Evolutionary conservation across 2,888 invertebrate genomes (phyloP).

Genomic region (Blomia tropicalis): DNA sequence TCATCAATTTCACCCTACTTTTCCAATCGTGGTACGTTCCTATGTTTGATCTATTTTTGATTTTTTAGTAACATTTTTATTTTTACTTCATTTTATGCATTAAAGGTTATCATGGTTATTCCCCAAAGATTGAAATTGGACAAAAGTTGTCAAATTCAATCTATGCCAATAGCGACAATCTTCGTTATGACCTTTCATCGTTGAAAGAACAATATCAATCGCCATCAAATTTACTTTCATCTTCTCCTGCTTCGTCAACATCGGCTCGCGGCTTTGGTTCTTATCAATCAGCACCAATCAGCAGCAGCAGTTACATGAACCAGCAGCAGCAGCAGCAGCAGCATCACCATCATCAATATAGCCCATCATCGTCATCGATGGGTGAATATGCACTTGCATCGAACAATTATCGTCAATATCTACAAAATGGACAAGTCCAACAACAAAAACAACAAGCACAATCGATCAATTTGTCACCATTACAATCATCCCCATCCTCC

Average conservation of each 20-base stretch:
- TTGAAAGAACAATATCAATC: neutral
- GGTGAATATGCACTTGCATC: conserved; percentile 1
- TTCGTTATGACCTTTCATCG: conserved; percentile 3
- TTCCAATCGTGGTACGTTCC: too few species aligned
- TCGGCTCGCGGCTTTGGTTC: too few species aligned
- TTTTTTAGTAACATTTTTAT: too few species aligned
- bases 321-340: too few species aligned
- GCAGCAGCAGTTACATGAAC: too few species aligned
- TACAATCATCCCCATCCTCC: too few species aligned
- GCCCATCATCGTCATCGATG: neutral
- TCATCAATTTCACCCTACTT: too few species aligned
- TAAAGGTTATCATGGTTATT: neutral
- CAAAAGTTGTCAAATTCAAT: conserved; percentile 10
- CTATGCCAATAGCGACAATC: conserved; percentile 4
- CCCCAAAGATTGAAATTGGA: conserved; percentile 2
- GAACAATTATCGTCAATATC: conserved; percentile 8
- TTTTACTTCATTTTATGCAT: too few species aligned
- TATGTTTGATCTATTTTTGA: too few species aligned
- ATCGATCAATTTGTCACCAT: too few species aligned
- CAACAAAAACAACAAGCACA: neutral
- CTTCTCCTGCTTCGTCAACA: neutral
- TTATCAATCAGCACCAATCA: neutral
- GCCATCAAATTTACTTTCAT: neutral
- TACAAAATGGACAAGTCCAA: neutral
- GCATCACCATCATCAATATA: neutral